These are phyloP conservation scores for Lepisosteus osseus DNA, from an alignment of 2,113 vertebrate genomes.

Conservation along the genomic window DNA sequence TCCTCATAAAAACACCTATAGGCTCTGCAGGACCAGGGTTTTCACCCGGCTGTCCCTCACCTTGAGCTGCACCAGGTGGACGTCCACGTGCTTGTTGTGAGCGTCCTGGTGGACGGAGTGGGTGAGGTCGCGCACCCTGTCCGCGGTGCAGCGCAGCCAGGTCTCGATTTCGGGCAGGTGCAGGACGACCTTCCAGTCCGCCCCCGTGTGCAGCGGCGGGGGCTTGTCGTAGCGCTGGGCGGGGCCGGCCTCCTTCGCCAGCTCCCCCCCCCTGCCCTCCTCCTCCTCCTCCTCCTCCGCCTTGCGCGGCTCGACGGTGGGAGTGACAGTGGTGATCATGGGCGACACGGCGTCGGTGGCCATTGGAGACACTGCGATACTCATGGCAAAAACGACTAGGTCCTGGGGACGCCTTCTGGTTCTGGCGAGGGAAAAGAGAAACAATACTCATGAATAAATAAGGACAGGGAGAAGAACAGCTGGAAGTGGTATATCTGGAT, in stretches of 20 bases:
- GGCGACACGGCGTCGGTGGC: slow-evolving; percentile 74
- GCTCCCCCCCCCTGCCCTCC: slow-evolving; percentile 45
- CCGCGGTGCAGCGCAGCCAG: slow-evolving; percentile 85
- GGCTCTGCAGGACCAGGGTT: not conserved
- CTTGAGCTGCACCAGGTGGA: slow-evolving; percentile 95
- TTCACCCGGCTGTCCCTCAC: slow-evolving; percentile 54
- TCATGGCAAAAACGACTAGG: slow-evolving; percentile 70
- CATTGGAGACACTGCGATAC: slow-evolving; percentile 72
- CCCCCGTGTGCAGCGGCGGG: slow-evolving; percentile 87
- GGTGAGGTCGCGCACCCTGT: slow-evolving; percentile 86
- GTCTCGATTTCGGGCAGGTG: slow-evolving; percentile 95
- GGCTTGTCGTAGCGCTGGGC: slow-evolving; percentile 78
- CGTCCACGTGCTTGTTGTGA: slow-evolving; percentile 85
- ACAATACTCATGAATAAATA: too few species aligned
- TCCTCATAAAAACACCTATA: too few species aligned
- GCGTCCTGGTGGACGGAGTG: slow-evolving; percentile 87
- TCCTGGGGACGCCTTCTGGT: slow-evolving; percentile 55
- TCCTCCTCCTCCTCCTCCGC: slow-evolving; percentile 52
- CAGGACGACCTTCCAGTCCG: slow-evolving; percentile 96
- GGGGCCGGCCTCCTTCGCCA: slow-evolving; percentile 56
- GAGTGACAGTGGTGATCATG: slow-evolving; percentile 84
- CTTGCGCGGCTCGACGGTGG: slow-evolving; percentile 61
- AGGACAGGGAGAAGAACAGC: not conserved
- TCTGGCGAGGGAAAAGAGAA: slow-evolving; percentile 52
- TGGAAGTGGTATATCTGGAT: slow-evolving; percentile 22